Evolutionary conservation across 2,797 vertebrate genomes (phyloP), one percentile per base, ranked within the genome.

Genomic region (Limosa lapponica): DNA sequence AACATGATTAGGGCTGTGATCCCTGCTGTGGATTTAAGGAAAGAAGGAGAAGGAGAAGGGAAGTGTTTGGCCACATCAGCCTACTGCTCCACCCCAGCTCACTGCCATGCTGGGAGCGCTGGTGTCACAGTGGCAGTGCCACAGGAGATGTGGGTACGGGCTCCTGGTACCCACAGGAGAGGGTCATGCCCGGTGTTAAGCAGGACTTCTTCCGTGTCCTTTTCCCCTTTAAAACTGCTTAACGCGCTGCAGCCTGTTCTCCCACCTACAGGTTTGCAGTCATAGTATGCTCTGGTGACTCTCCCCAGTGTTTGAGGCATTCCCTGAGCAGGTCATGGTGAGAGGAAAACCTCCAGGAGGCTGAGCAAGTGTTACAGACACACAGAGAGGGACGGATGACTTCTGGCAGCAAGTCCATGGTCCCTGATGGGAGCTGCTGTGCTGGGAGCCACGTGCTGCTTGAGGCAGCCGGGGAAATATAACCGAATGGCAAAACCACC

Each of bases 61-160:
- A 82, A 66, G 48, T 28, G 17, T 39, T 71, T 36, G 39, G 17
- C 30, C 57, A 12, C 32, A 18, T 19, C 36, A 67, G 10, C 25
- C 30, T 36, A 36, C 12, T 46, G 30, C 36, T 72, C 39, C 37
- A 24, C 1, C 36, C 28, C 41, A 48, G 58, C 7, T 59, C 28
- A n/a, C 54, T 52, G 28, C 19, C 16, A 1, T 5, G 8, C 37
- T 89, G 78, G 84, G 55, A 89, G 20, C 73, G 46, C 81, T 46
- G 65, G 65, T 74, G 36, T 34, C 4, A 0, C 46, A 78, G 51
- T 2, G 2, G 59, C 73, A 30, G 44, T 6, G 34, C 43, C 55
- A 11, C 3, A n/a, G 0, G 12, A 59, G 32, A 36, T 0, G 0
- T 37, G n/a, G 16, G 25, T 34, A 17, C 0, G 1, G 48, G 49